Percentiles rank a stretch among this genome's conserved stretches.
Evolutionary conservation across 2,888 invertebrate species (phyloP).

Genomic region (Furcula furcula): DNA sequence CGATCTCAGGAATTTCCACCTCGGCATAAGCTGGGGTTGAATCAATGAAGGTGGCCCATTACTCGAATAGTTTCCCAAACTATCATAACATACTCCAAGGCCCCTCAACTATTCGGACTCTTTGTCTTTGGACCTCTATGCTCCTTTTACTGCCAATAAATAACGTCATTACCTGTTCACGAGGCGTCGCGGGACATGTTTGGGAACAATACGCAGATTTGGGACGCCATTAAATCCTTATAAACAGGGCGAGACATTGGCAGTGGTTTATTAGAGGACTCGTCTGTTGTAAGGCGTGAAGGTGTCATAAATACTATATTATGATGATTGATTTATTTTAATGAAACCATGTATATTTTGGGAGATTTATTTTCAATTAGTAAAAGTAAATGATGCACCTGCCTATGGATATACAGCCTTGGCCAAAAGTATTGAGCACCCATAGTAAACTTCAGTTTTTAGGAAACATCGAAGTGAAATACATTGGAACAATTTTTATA

Average conservation of each 20-base stretch:
- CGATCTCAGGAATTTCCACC: constrained; percentile 22
- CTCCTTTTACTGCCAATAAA: constrained; percentile 68
- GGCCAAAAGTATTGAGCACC: no score
- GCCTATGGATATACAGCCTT: no score
- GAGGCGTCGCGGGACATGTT: constrained; percentile 62
- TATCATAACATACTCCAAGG: constrained; percentile 54
- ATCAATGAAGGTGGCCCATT: constrained; percentile 36
- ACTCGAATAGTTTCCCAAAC: constrained; percentile 40
- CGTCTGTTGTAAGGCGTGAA: constrained; percentile 34
- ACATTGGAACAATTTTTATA: no score
- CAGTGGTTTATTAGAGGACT: constrained; percentile 55
- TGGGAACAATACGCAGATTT: constrained; percentile 73
- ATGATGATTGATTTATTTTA: no score
- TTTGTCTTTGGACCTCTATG: constrained; percentile 54
- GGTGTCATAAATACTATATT: no score
- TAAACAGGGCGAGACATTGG: constrained; percentile 60
- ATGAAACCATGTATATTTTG: no score
- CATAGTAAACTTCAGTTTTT: no score
- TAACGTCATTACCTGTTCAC: constrained; percentile 74
- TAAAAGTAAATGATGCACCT: no score
- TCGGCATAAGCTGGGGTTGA: constrained; percentile 25
- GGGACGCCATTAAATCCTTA: constrained; percentile 67
- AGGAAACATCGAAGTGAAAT: no score
- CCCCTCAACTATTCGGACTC: constrained; percentile 55
- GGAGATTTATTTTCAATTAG: no score